Base-by-base conservation (phyloP, 2,888 invertebrate species). In the Girardia tigrina region DNA sequence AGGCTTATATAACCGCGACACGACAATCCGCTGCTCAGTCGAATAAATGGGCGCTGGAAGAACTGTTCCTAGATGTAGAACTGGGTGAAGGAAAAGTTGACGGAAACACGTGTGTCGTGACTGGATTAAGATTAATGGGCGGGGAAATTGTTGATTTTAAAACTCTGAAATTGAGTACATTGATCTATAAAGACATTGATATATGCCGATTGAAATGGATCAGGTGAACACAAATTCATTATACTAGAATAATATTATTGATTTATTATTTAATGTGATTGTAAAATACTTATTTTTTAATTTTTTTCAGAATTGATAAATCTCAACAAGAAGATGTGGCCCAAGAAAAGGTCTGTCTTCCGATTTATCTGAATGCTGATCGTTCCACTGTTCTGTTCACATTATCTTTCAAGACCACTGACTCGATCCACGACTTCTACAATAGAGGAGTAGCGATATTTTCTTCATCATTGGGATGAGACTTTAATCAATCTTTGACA, bases 1-100 rank as follows among this genome's bases (percentile, higher is more conserved):
- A 99, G 85, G 98, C 98, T 0, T 98, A 95, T 84, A 92, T 98
- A 79, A 99, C 98, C 0, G 98, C 98, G 2, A 98, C 97, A 0
- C 88, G 98, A 26, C 98, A 99, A 84, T 97, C 93, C 84, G 94
- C 98, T 71, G 97, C 95, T 0, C 86, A 85, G 80, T 84, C 84
- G 70, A 97, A 97, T 84, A 82, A 83, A 75, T 88, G 88, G 88
- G 94, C 97, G 0, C 87, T 98, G 70, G 98, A 98, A 85, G 97
- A 98, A 85, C 87, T 98, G 16, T 89, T 91, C 79, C 86, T 94
- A 78, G 90, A 91, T 16, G 75, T 27, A 20, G 27, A 75, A 26
- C 36, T 75, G 2, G 74, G 56, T n/a, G 56, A 56, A 56, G 56
- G 56, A 2, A 56, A 56, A n/a, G n/a, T 56, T 4, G 56, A 78